Conservation (phyloP, 2,888 invertebrate species). For the Myopa testacea region DNA sequence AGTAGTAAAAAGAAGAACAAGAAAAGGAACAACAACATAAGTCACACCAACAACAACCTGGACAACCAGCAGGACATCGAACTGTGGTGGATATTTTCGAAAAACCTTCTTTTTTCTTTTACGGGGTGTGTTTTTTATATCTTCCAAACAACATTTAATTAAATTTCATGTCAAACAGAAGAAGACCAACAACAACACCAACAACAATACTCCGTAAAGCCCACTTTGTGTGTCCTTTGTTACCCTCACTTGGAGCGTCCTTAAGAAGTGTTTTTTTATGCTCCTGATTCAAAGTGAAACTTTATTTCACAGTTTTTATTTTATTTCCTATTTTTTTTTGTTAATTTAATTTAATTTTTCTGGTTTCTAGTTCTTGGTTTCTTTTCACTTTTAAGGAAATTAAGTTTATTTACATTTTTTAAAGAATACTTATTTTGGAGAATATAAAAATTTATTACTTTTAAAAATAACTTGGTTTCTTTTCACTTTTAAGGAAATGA, state of each 20-base stretch:
- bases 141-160: slow-evolving; percentile 47
- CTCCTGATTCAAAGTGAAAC: background rate
- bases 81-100: slow-evolving; percentile 41
- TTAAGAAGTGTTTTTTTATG: slow-evolving; percentile 32
- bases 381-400: no score
- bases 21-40: slow-evolving; percentile 1
- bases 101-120: slow-evolving; percentile 23
- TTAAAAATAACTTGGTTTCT: no score
- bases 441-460: no score
- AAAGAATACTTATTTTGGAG: no score
- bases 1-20: no score
- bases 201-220: slow-evolving; percentile 10
- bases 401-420: no score
- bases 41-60: background rate
- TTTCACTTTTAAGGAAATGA: no score
- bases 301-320: background rate
- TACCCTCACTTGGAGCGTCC: slow-evolving; percentile 35
- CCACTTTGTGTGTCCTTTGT: no score
- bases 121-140: background rate
- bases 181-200: slow-evolving; percentile 38
- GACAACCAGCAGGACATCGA: background rate
- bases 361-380: no score
- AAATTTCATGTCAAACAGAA: slow-evolving; percentile 47
- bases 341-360: no score
- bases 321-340: no score